These are phyloP conservation scores for Podarcis cretensis DNA, from an alignment of 2,113 vertebrate species.

Conservation along the genomic window DNA sequence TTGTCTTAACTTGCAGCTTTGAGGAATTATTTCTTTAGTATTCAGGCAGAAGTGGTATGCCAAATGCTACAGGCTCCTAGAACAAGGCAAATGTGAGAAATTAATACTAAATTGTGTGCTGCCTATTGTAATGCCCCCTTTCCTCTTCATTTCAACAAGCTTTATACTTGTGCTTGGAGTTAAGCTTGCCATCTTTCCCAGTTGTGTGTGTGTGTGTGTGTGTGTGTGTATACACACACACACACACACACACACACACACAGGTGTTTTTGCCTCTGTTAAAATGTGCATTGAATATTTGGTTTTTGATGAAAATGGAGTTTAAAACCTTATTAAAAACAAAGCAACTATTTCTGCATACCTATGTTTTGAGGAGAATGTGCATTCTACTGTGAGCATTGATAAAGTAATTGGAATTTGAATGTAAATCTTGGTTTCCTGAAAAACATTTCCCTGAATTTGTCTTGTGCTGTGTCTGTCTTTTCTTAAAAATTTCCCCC, in stretches of 20 bases:
- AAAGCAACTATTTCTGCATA: neutral
- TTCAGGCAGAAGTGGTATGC: neutral
- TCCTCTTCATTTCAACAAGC: neutral
- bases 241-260: neutral
- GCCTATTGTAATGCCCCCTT: neutral
- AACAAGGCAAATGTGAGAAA: neutral
- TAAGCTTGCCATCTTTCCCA: neutral
- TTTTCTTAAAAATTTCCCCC: too few species aligned
- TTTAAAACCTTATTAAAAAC: too few species aligned
- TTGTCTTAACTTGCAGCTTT: neutral
- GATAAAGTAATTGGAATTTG: neutral
- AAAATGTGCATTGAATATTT: neutral
- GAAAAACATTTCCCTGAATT: neutral
- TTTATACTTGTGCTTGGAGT: neutral
- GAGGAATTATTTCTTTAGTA: neutral
- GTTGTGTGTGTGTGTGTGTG: too few species aligned
- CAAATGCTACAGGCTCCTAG: neutral
- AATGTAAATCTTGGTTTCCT: neutral
- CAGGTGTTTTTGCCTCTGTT: neutral
- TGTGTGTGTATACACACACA: too few species aligned
- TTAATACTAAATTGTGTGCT: neutral
- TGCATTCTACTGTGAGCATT: constrained; percentile 12
- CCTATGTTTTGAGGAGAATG: neutral
- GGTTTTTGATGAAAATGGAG: neutral
- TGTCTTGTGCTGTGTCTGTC: neutral